Conservation (phyloP, 2,888 invertebrate genomes). For the Heliothis peltigera region DNA sequence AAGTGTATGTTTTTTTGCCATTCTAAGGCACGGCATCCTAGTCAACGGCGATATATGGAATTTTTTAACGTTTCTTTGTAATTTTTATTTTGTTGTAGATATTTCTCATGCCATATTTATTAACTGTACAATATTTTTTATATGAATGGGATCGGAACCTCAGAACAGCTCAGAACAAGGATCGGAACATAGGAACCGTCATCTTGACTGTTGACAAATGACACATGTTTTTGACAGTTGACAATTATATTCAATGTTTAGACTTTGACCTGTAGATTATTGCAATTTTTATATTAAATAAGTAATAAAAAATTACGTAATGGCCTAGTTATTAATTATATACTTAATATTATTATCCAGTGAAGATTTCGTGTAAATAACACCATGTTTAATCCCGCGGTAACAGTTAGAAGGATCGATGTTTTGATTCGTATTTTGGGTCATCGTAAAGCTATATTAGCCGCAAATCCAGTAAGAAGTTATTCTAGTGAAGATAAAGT, state of each 20-base stretch:
- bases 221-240: conserved; percentile 34
- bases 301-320: conserved; percentile 40
- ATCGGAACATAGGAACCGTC: too few species aligned
- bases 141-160: too few species aligned
- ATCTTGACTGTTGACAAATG: too few species aligned
- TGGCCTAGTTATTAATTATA: conserved; percentile 47
- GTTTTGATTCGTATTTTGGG: conserved; percentile 87
- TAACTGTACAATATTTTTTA: too few species aligned
- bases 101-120: too few species aligned
- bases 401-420: conserved; percentile 84
- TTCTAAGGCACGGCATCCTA: too few species aligned
- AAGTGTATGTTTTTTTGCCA: too few species aligned
- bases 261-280: conserved; percentile 83
- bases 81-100: too few species aligned
- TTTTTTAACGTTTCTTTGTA: too few species aligned
- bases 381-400: conserved; percentile 82
- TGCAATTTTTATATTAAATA: conserved; percentile 63
- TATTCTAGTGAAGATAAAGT: conserved; percentile 89
- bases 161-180: too few species aligned
- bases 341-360: conserved; percentile 25
- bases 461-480: conserved; percentile 80
- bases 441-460: conserved; percentile 78
- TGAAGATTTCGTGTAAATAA: conserved; percentile 50
- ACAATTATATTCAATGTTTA: conserved; percentile 59
- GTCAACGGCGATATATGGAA: too few species aligned